Conservation (phyloP, 2,113 vertebrate species). For the Garra rufa region DNA sequence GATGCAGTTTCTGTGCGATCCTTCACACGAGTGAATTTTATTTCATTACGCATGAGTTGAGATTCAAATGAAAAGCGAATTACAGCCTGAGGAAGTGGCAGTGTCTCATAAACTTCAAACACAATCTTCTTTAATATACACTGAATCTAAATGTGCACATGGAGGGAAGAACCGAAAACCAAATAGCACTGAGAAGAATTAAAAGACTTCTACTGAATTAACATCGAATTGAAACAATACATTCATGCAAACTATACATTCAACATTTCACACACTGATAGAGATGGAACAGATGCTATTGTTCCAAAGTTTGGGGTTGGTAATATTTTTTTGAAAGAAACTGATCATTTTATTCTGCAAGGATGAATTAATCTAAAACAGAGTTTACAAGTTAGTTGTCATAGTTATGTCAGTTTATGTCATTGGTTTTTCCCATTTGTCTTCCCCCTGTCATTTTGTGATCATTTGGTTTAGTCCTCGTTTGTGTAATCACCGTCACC, state of each 20-base stretch:
- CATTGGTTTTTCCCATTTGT: no score
- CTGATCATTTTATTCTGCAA: background rate
- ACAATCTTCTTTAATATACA: slow-evolving; percentile 17
- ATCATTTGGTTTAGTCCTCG: no score
- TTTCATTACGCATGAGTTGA: slow-evolving; percentile 29
- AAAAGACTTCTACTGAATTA: background rate
- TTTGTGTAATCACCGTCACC: no score
- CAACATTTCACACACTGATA: background rate
- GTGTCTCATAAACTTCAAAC: slow-evolving; percentile 8
- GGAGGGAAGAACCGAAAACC: background rate
- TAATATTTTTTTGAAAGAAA: background rate
- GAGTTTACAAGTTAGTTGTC: no score
- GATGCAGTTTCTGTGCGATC: background rate
- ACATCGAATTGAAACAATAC: slow-evolving; percentile 1
- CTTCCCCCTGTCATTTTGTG: no score
- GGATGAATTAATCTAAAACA: background rate
- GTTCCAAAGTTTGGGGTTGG: background rate
- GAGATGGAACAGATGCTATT: background rate
- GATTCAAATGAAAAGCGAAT: slow-evolving; percentile 34
- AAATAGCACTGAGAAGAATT: background rate
- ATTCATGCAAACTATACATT: background rate
- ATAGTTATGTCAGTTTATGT: no score
- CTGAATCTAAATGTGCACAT: slow-evolving; percentile 7
- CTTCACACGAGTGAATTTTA: background rate
- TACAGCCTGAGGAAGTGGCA: slow-evolving; percentile 12